Percentiles rank a stretch among this genome's conserved stretches.
Conservation (phyloP, 2,888 invertebrate species). For the Scaptomyza parva region DNA sequence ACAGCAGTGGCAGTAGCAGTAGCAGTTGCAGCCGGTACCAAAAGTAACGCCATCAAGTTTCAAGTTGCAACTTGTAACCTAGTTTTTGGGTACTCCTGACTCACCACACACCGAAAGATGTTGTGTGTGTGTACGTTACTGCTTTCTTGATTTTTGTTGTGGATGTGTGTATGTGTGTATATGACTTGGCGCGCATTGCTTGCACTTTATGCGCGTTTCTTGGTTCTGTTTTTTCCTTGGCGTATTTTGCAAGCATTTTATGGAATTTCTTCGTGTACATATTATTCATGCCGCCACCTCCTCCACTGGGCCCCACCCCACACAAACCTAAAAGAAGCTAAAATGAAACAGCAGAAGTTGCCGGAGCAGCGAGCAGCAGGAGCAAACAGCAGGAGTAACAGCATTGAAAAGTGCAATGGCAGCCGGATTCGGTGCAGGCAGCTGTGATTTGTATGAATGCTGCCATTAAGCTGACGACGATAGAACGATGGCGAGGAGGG, state of each 20-base stretch:
- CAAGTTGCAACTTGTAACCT: slow-evolving; percentile 70
- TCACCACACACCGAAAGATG: slow-evolving; percentile 38
- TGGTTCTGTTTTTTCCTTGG: slow-evolving; percentile 16
- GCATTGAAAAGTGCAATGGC: slow-evolving; percentile 67
- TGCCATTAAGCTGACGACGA: slow-evolving; percentile 64
- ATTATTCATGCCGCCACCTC: slow-evolving; percentile 56
- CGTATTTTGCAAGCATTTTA: slow-evolving; percentile 46
- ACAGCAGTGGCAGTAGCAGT: slow-evolving; percentile 6
- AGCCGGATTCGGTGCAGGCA: slow-evolving; percentile 47
- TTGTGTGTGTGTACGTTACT: slow-evolving; percentile 3
- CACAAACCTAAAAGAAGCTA: slow-evolving; percentile 9
- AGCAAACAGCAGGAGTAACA: slow-evolving; percentile 16
- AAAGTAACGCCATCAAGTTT: slow-evolving; percentile 55
- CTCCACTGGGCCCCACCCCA: too few species aligned
- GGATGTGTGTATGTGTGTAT: slow-evolving; percentile 19
- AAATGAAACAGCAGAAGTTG: slow-evolving; percentile 20
- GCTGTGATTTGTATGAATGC: slow-evolving; percentile 73
- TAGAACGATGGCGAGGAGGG: slow-evolving; percentile 4
- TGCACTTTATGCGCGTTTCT: slow-evolving; percentile 43
- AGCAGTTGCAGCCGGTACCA: slow-evolving; percentile 18
- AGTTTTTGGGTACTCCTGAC: slow-evolving; percentile 56
- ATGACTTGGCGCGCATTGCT: slow-evolving; percentile 54
- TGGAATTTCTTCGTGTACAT: slow-evolving; percentile 55
- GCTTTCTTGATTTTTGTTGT: slow-evolving; percentile 5
- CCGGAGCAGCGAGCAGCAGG: slow-evolving; percentile 20